These are phyloP conservation scores for Galbula dea DNA, from an alignment of 2,113 vertebrate genomes.

Conservation along the genomic window DNA sequence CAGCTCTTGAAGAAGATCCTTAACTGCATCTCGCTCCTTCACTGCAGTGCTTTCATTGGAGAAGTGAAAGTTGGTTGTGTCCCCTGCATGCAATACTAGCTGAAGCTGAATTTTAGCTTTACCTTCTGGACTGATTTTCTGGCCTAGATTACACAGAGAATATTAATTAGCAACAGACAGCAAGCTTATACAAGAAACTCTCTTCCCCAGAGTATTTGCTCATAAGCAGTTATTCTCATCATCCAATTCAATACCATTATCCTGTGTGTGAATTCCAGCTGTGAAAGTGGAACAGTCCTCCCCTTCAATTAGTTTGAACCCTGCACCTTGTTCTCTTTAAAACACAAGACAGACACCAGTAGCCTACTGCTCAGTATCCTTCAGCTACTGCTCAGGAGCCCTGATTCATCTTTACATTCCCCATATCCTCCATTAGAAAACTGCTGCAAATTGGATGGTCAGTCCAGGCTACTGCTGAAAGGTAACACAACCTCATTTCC, in stretches of 20 bases:
- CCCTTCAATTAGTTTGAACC: neutral
- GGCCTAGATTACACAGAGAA: constrained; percentile 79
- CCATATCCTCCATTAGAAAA: neutral
- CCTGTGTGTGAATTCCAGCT: neutral
- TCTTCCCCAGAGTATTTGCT: neutral
- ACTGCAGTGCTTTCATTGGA: constrained; percentile 91
- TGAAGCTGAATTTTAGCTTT: constrained; percentile 98
- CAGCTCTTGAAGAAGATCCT: constrained; percentile 96
- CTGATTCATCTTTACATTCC: neutral
- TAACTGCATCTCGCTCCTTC: constrained; percentile 92
- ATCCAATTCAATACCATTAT: constrained; percentile 1
- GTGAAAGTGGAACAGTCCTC: neutral
- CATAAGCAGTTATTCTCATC: neutral
- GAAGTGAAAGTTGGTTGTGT: constrained; percentile 97
- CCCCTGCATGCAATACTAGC: constrained; percentile 92
- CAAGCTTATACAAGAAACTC: constrained; percentile 24
- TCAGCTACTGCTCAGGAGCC: neutral
- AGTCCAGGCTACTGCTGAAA: neutral
- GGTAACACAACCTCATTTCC: neutral
- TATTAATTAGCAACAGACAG: constrained; percentile 16
- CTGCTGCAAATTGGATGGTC: neutral
- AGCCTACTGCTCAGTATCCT: neutral
- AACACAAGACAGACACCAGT: neutral
- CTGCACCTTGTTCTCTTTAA: neutral
- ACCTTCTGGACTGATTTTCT: constrained; percentile 99